Conservation (phyloP, 2,797 vertebrate species). For the Morus bassanus region DNA sequence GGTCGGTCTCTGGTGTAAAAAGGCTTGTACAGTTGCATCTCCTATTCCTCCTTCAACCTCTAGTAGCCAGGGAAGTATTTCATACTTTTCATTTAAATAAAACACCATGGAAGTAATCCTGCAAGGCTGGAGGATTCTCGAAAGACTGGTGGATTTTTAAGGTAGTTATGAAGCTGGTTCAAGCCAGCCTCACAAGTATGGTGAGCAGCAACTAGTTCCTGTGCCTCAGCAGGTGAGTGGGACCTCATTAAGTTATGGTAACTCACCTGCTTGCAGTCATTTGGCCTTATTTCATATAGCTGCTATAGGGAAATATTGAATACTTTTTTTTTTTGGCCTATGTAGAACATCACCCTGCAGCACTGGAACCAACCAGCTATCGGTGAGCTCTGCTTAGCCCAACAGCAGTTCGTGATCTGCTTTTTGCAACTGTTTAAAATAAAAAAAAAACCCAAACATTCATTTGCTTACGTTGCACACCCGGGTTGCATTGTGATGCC, state of each 20-base stretch:
- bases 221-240: not conserved
- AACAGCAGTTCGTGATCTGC: not conserved
- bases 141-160: rapidly evolving
- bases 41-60: not conserved
- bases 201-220: not conserved
- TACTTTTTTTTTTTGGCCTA: rapidly evolving
- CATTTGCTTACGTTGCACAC: not conserved
- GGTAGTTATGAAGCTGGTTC: not conserved
- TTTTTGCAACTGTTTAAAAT: not conserved
- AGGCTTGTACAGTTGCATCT: not conserved
- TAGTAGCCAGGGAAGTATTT: not conserved
- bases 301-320: not conserved
- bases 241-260: rapidly evolving
- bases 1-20: not conserved
- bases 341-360: not conserved
- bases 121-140: not conserved
- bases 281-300: not conserved
- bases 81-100: not conserved
- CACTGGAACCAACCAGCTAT: not conserved
- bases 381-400: not conserved
- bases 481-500: not conserved
- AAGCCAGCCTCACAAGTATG: not conserved
- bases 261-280: not conserved
- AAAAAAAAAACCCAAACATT: not conserved
- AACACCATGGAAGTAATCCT: not conserved